Percentiles rank a stretch among this genome's conserved stretches.
phyloP scores from a whole-genome alignment of 2,113 vertebrate genomes.

The Chionis minor region DNA sequence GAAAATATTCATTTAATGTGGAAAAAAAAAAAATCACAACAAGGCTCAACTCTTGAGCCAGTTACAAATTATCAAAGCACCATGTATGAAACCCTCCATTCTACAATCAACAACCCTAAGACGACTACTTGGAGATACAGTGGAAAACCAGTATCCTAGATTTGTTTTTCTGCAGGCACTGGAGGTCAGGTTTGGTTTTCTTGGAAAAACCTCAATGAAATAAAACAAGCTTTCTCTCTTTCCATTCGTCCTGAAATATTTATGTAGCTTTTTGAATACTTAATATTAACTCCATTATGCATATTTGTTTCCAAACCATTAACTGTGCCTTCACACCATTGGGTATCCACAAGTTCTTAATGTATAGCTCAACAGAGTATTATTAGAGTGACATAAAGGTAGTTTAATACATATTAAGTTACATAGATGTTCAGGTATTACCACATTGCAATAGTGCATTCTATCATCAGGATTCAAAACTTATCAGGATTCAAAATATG shows the following conservation, averaged over 20 bases:
- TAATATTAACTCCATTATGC: neutral
- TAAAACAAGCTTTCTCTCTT: neutral
- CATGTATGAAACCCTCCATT: rapidly evolving
- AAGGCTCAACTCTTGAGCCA: neutral
- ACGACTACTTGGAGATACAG: neutral
- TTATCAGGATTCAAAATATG: neutral
- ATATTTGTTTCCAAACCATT: neutral
- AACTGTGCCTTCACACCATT: neutral
- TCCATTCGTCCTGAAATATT: neutral
- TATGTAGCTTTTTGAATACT: neutral
- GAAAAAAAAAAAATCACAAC: neutral
- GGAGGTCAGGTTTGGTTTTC: neutral
- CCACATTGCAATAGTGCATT: neutral
- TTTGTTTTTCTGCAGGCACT: neutral
- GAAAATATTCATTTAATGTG: neutral
- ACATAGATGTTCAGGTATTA: neutral
- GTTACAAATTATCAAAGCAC: neutral
- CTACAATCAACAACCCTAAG: neutral
- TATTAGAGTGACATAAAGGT: neutral
- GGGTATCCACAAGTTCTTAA: neutral
- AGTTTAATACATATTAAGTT: neutral
- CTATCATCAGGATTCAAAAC: neutral
- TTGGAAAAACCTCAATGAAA: neutral
- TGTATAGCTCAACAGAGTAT: neutral
- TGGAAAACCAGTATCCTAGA: neutral